Conservation (phyloP, 2,888 invertebrate species). For the Drosophila formosana region DNA sequence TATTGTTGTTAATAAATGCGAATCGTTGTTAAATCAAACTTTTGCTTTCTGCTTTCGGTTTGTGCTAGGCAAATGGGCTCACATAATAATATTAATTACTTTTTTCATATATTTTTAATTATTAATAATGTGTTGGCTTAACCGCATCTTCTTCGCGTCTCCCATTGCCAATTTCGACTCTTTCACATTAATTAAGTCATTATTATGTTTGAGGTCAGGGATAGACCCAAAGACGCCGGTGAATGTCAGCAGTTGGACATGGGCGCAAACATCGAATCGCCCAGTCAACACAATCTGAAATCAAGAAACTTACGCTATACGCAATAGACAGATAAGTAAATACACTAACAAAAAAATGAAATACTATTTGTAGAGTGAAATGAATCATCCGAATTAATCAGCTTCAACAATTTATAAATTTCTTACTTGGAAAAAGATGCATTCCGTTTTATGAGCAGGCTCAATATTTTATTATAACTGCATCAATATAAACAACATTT, state of each 20-base stretch:
- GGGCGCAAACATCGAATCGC: conserved; percentile 17
- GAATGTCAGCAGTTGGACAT: conserved; percentile 31
- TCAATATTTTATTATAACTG: too few relatives aligned
- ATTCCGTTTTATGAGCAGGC: too few relatives aligned
- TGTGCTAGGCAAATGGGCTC: neutral
- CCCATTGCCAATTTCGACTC: neutral
- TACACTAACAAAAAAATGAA: neutral
- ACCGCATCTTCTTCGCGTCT: conserved; percentile 20
- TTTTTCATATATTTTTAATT: conserved; percentile 31
- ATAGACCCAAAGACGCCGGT: conserved; percentile 17
- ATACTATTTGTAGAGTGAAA: too few relatives aligned
- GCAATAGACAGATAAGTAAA: neutral
- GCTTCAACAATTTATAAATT: too few relatives aligned
- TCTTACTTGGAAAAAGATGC: too few relatives aligned
- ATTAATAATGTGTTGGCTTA: conserved; percentile 39
- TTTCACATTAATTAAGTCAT: conserved; percentile 38
- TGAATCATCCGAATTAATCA: too few relatives aligned
- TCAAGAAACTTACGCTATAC: neutral
- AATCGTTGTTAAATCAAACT: conserved; percentile 45
- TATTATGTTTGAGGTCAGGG: conserved; percentile 53
- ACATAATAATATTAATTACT: conserved; percentile 31
- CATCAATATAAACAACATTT: too few relatives aligned
- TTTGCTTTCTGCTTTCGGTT: conserved; percentile 6
- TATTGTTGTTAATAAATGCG: conserved; percentile 56
- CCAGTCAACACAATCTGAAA: conserved; percentile 9